A percentile compares a stretch with the other conserved stretches of the same genome.
Evolutionary conservation across 2,888 invertebrate genomes (phyloP).

Genomic region (Rhogogaster chlorosoma): DNA sequence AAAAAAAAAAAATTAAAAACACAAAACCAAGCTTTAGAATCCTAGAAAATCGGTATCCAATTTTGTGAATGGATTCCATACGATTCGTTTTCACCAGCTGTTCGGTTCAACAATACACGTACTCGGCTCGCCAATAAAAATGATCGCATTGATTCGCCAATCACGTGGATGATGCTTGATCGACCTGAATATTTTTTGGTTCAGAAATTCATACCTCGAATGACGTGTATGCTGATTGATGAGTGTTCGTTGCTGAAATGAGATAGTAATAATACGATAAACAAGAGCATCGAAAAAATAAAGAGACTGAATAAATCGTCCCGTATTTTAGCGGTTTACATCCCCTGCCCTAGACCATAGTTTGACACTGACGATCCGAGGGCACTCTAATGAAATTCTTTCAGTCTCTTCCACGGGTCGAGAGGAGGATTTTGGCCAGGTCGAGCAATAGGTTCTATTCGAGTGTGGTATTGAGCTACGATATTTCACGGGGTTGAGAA

Average conservation of each 20-base stretch:
- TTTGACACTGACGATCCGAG: conserved; percentile 31
- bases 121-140: not conserved
- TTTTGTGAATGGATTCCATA: conserved; percentile 8
- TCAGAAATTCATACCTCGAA: not conserved
- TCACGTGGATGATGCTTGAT: not conserved
- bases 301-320: conserved; percentile 27
- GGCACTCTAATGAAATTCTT: conserved; percentile 49
- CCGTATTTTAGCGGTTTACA: conserved; percentile 1
- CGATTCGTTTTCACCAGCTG: not conserved
- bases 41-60: not conserved
- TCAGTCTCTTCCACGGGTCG: not conserved
- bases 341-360: not conserved
- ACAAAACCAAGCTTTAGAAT: not conserved
- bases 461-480: conserved; percentile 44
- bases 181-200: not conserved
- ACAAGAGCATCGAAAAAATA: not conserved
- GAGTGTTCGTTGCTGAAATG: not conserved
- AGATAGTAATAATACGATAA: not conserved
- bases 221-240: not conserved
- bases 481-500: conserved; percentile 49
- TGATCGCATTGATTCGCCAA: not conserved
- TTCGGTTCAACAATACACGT: not conserved
- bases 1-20: not conserved
- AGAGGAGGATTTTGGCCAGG: conserved; percentile 24
- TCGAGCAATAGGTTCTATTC: conserved; percentile 45